Conservation (phyloP, 2,797 vertebrate genomes). For the Malurus leucopterus region DNA sequence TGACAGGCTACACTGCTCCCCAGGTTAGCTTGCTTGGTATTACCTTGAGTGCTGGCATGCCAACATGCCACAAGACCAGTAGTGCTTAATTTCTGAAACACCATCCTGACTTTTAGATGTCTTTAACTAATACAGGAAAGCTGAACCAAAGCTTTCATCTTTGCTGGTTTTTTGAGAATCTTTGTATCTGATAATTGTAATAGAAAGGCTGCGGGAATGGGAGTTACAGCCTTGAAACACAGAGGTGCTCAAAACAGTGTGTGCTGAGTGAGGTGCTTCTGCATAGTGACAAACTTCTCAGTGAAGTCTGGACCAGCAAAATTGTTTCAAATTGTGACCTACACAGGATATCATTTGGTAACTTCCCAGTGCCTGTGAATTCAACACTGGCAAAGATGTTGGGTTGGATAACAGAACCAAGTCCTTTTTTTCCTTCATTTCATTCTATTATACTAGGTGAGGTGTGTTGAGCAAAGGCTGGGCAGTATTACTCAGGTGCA, state of each 20-base stretch:
- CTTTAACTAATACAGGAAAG: background rate
- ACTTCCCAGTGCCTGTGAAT: background rate
- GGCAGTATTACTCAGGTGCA: background rate
- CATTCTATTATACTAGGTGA: background rate
- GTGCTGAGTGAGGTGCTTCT: background rate
- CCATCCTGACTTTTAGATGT: background rate
- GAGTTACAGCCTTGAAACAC: background rate
- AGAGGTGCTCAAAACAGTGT: background rate
- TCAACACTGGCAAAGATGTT: background rate
- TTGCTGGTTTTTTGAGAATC: background rate
- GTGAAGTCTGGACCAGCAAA: background rate
- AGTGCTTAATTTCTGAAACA: background rate
- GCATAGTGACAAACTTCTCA: background rate
- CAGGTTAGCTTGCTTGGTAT: background rate
- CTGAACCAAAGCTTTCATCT: background rate
- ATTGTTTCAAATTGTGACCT: background rate
- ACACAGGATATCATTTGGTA: rapidly evolving
- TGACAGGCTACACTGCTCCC: background rate
- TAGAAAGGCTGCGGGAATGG: background rate
- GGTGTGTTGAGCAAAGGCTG: background rate
- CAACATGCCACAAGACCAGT: background rate
- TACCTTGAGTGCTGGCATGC: too few relatives aligned
- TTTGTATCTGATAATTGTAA: background rate
- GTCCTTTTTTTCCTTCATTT: background rate
- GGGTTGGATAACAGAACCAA: background rate